Percentiles rank a stretch among this genome's conserved stretches.
Conservation (phyloP, 2,113 vertebrate species). For the Phylloscopus trochiloides region DNA sequence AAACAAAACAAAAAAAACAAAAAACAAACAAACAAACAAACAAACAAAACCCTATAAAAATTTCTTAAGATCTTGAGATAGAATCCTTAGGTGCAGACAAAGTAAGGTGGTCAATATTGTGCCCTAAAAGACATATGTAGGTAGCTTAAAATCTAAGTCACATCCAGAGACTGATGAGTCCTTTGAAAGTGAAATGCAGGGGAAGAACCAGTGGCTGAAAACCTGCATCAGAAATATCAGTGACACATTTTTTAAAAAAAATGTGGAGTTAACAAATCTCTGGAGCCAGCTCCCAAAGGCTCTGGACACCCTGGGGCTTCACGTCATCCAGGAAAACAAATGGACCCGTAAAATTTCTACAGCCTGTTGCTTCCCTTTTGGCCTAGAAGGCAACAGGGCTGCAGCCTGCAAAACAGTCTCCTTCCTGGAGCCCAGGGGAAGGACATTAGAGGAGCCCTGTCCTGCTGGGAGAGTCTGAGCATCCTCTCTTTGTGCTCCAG, state of each 20-base stretch:
- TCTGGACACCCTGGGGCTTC: neutral
- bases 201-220: neutral
- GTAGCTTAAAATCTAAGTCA: neutral
- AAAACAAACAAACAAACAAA: no score
- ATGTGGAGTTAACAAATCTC: neutral
- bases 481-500: neutral
- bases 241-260: neutral
- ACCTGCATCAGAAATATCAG: neutral
- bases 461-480: neutral
- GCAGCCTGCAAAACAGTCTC: neutral
- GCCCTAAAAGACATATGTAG: neutral
- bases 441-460: neutral
- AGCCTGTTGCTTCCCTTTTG: neutral
- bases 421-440: neutral
- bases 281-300: neutral
- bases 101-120: neutral
- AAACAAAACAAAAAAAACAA: no score
- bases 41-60: neutral
- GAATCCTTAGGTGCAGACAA: neutral
- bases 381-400: neutral
- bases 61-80: neutral
- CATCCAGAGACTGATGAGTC: neutral
- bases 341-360: neutral
- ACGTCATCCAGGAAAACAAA: neutral
- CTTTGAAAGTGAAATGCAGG: neutral